Evolutionary conservation across 64 coral and sea anemone species (phyloP).

Genomic region (Montipora cactus): DNA sequence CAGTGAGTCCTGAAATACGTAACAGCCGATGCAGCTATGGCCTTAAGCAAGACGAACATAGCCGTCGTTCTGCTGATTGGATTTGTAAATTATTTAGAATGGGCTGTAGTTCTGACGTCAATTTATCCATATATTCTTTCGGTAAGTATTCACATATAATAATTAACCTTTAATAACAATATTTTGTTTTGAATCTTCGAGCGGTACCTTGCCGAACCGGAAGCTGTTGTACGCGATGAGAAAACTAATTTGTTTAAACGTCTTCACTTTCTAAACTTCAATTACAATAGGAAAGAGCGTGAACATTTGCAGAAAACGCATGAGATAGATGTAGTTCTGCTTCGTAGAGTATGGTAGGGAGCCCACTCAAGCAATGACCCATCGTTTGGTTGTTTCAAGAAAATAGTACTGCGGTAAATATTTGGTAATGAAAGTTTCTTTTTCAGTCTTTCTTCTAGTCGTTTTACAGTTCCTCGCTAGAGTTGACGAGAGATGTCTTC

Average conservation of each 20-base stretch:
- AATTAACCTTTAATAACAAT: background rate
- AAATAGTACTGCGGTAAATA: background rate
- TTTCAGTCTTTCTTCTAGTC: background rate
- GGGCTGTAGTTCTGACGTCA: constrained; percentile 75
- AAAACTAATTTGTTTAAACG: background rate
- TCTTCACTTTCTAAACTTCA: background rate
- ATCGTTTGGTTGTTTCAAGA: too few relatives aligned
- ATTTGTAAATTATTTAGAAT: constrained; percentile 82
- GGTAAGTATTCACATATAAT: constrained; percentile 36
- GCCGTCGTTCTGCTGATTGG: constrained; percentile 55
- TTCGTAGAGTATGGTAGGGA: background rate
- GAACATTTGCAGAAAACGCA: background rate
- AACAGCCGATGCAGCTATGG: constrained; percentile 2
- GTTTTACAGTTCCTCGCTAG: background rate
- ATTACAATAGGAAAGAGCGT: background rate
- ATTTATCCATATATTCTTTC: constrained; percentile 72
- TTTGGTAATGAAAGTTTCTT: background rate
- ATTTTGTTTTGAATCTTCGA: background rate
- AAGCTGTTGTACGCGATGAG: background rate
- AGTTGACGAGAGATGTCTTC: background rate
- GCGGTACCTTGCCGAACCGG: background rate
- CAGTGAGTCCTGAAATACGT: background rate
- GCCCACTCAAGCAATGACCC: background rate
- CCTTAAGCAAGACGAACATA: constrained; percentile 57
- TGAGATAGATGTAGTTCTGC: background rate